Conservation (phyloP, 2,888 invertebrate genomes). For the Dynastes grantii region DNA sequence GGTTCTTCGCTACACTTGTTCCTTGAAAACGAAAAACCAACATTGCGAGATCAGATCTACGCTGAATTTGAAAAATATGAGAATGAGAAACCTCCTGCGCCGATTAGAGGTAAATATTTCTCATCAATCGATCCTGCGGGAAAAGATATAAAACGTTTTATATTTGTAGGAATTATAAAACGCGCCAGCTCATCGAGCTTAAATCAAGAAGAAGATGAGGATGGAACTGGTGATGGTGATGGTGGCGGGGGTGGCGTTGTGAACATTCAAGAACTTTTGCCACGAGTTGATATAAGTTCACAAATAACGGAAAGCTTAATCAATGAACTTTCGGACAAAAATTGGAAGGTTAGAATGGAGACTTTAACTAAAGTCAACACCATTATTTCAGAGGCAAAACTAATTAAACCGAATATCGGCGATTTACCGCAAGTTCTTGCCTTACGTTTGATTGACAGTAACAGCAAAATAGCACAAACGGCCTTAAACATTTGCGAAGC, state of each 20-base stretch:
- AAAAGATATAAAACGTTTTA: too few species aligned
- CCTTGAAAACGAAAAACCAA: conserved; percentile 91
- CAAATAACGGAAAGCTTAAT: conserved; percentile 88
- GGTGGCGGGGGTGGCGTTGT: conserved; percentile 67
- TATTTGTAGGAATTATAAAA: conserved; percentile 56
- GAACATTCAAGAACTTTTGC: conserved; percentile 80
- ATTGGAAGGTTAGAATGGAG: conserved; percentile 93
- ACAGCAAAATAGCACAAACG: conserved; percentile 91
- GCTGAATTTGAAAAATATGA: conserved; percentile 88
- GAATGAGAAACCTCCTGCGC: conserved; percentile 84
- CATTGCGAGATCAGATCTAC: conserved; percentile 87
- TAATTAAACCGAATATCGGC: conserved; percentile 88
- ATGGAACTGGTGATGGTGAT: conserved; percentile 67
- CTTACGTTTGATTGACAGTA: conserved; percentile 88
- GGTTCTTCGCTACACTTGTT: conserved; percentile 83
- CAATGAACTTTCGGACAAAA: conserved; percentile 88
- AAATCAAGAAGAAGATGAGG: conserved; percentile 68
- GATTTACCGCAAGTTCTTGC: conserved; percentile 87
- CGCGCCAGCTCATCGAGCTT: conserved; percentile 63
- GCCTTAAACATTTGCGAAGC: conserved; percentile 88
- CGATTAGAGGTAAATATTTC: conserved; percentile 74
- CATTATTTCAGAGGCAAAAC: conserved; percentile 83
- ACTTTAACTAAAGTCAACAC: conserved; percentile 81
- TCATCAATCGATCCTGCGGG: background rate
- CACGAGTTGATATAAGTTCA: conserved; percentile 86